These are phyloP conservation scores for Prolemur simus DNA, from an alignment of 2,113 vertebrate species.

Conservation along the genomic window DNA sequence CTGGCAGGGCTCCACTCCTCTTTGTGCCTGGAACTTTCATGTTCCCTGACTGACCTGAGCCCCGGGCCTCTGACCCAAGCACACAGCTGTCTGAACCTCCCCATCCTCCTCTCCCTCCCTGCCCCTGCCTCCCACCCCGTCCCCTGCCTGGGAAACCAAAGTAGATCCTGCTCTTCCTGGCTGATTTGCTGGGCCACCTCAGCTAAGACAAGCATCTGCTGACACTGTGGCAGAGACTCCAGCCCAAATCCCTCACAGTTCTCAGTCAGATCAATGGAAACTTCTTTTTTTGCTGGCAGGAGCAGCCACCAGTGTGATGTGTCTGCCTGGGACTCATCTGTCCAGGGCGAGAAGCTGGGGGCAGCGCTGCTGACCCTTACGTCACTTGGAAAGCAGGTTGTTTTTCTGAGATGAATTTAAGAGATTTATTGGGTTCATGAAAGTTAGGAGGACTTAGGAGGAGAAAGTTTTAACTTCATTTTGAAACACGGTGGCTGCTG, in stretches of 20 bases:
- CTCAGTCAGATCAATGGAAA: conserved; percentile 1
- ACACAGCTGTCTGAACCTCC: background rate
- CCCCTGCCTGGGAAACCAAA: background rate
- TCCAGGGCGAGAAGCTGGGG: background rate
- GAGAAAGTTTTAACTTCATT: background rate
- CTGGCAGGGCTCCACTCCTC: background rate
- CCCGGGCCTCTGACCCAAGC: background rate
- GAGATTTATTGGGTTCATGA: background rate
- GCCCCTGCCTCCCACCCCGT: background rate
- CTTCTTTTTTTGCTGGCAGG: background rate
- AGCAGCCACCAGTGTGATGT: background rate
- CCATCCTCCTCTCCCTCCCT: background rate
- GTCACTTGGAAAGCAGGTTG: conserved; percentile 4
- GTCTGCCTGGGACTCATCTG: background rate
- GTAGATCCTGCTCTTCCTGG: background rate
- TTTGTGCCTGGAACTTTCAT: background rate
- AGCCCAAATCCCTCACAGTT: background rate
- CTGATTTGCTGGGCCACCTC: background rate
- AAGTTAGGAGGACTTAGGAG: background rate
- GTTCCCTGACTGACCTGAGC: background rate
- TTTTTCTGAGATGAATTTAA: conserved; percentile 34
- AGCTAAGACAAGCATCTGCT: background rate
- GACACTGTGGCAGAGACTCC: background rate
- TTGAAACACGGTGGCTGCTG: background rate
- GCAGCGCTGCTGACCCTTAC: background rate